Evolutionary conservation across 2,113 vertebrate genomes (phyloP).

Genomic region (Peucedramus taeniatus): DNA sequence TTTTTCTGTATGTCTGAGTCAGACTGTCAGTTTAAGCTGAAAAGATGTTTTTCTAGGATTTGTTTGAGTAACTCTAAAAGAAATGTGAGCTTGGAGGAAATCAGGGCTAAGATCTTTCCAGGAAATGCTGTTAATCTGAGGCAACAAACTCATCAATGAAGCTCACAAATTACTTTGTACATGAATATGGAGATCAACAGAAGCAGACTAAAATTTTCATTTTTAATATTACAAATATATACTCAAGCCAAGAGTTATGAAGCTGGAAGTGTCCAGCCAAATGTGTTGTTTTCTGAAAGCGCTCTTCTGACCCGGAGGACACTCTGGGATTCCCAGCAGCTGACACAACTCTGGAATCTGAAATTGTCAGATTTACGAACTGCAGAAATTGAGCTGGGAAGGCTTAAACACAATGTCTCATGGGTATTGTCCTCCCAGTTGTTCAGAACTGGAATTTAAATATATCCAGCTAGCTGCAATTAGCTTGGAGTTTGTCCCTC

Average conservation of each 20-base stretch:
- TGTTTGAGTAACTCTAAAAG: not conserved
- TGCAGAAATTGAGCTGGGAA: not conserved
- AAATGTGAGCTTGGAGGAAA: not conserved
- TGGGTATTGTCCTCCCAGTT: not conserved
- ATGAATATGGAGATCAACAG: not conserved
- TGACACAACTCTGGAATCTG: not conserved
- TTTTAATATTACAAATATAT: not conserved
- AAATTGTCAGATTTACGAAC: not conserved
- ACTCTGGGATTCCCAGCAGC: not conserved
- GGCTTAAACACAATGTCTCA: not conserved
- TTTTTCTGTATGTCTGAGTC: fast-evolving
- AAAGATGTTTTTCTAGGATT: not conserved
- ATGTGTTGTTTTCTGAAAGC: not conserved
- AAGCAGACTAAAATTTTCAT: not conserved
- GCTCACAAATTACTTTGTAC: not conserved
- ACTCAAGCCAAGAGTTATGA: not conserved
- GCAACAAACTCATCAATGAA: not conserved
- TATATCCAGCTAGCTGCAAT: not conserved
- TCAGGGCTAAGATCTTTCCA: not conserved
- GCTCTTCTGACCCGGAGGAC: not conserved
- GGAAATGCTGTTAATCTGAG: not conserved
- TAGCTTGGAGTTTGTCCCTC: not conserved
- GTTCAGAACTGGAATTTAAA: not conserved
- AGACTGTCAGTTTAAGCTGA: not conserved
- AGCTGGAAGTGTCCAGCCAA: not conserved